Evolutionary conservation across 1,140 invertebrate genomes (phyloP), one percentile per base, ranked within the genome.

Genomic region (Maconellicoccus hirsutus): DNA sequence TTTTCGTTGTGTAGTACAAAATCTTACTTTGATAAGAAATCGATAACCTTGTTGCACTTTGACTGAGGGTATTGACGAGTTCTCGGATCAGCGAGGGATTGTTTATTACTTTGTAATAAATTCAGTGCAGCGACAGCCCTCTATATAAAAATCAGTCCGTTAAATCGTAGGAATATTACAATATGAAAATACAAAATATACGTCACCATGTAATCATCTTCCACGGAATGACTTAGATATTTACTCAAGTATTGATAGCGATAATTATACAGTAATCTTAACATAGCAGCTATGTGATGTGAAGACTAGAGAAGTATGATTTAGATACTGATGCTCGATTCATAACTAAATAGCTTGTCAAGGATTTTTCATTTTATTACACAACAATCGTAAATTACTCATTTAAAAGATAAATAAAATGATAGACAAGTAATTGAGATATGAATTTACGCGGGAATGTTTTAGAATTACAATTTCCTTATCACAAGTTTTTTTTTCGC

Each of bases 31-130:
- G 25, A 66, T 23, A 66, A 26, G 21, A 66, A 66, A 19, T 23
- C 21, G 21, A 23, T 25, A 66, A 66, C 22, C 16, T 66, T 66
- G 19, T 66, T 4, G 16, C 21, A 16, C 16, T 66, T 66, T 66
- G 22, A 23, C 25, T 66, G 3, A 22, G 25, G 61, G 19, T 23
- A 66, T 25, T 66, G 61, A 16, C 22, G 61, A 16, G 61, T 66
- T 16, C 25, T 23, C 3, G 61, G 19, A 8, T 26, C 61, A 25
- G 10, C 25, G 6, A 66, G 25, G 22, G 21, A 4, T 66, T 66
- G 21, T 10, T 23, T 26, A 23, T 66, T 66, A 23, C 61, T 66
- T 66, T 66, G 61, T 26, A 66, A 66, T 66, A 66, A 66, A 66
- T 66, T 66, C 21, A 66, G 25, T 4, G 61, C 25, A 6, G 61